These are phyloP conservation scores for Drosophila nasuta DNA, from an alignment of 1,140 invertebrate genomes.

Conservation along the genomic window DNA sequence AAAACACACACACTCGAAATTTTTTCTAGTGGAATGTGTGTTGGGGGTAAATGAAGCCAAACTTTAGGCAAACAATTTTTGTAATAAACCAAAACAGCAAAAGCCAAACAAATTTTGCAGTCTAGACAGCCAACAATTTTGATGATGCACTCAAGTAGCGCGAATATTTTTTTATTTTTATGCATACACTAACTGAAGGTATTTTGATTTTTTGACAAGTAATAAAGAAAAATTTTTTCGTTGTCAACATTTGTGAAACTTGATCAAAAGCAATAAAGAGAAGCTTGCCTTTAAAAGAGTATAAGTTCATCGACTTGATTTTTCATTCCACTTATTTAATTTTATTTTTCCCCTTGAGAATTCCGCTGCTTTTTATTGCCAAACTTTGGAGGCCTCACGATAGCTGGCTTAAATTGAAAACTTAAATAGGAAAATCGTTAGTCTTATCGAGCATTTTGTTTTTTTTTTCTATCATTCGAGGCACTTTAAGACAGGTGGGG, in stretches of 20 bases:
- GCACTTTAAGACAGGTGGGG: constrained; percentile 29
- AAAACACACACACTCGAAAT: background rate
- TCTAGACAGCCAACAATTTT: constrained; percentile 59
- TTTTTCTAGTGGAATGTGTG: background rate
- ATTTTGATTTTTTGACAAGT: background rate
- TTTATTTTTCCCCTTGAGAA: constrained; percentile 9
- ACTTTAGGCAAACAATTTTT: constrained; percentile 49
- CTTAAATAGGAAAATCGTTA: constrained; percentile 10
- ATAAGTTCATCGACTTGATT: background rate
- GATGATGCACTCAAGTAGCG: constrained; percentile 44
- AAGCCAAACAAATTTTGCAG: constrained; percentile 43
- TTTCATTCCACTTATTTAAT: background rate
- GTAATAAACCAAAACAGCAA: constrained; percentile 42
- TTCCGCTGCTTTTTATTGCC: constrained; percentile 46
- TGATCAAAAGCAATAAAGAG: background rate
- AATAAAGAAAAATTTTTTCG: too few species aligned
- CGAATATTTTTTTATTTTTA: constrained; percentile 29
- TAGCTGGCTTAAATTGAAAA: constrained; percentile 14
- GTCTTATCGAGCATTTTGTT: background rate
- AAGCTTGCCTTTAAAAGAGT: background rate
- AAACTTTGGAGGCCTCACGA: constrained; percentile 35
- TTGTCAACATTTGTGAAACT: background rate
- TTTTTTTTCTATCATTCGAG: constrained; percentile 2
- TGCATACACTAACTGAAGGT: background rate
- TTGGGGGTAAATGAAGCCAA: background rate